Conservation (phyloP, 2,113 vertebrate genomes). For the Macrotis lagotis region DNA sequence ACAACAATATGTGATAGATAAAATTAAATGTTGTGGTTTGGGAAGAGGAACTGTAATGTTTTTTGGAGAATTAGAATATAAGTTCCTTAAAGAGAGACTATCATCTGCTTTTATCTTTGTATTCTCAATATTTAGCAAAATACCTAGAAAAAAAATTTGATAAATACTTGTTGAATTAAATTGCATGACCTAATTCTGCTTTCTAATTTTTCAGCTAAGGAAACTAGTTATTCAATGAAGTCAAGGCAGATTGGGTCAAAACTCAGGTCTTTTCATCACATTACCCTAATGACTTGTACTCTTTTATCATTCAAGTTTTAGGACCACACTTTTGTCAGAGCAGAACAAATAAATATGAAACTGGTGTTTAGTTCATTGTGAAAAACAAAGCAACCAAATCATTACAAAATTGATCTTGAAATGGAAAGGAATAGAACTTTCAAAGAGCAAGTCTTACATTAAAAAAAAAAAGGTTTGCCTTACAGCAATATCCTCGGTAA, state of each 20-base stretch:
- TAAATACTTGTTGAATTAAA: not conserved
- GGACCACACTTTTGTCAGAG: not conserved
- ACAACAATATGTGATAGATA: not conserved
- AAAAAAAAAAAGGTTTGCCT: conserved; percentile 47
- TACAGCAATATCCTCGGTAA: conserved; percentile 50
- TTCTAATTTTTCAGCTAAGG: conserved; percentile 48
- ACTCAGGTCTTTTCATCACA: not conserved
- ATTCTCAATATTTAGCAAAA: not conserved
- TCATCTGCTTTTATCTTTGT: not conserved
- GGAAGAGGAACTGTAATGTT: not conserved
- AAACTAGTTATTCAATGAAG: not conserved
- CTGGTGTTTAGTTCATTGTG: conserved; percentile 46
- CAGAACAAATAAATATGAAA: not conserved
- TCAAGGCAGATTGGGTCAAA: conserved; percentile 38
- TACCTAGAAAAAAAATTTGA: not conserved
- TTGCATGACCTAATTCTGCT: not conserved
- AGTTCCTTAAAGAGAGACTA: not conserved
- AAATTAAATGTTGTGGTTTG: not conserved
- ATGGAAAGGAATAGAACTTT: not conserved
- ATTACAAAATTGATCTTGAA: conserved; percentile 52
- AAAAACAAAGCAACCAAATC: conserved; percentile 38
- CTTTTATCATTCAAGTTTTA: conserved; percentile 23
- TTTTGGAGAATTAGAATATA: not conserved
- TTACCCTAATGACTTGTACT: not conserved
- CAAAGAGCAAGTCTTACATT: not conserved